phyloP scores from a whole-genome alignment of 37 sponge, comb jelly and placozoan genomes.

The Chondrosia reniformis region DNA sequence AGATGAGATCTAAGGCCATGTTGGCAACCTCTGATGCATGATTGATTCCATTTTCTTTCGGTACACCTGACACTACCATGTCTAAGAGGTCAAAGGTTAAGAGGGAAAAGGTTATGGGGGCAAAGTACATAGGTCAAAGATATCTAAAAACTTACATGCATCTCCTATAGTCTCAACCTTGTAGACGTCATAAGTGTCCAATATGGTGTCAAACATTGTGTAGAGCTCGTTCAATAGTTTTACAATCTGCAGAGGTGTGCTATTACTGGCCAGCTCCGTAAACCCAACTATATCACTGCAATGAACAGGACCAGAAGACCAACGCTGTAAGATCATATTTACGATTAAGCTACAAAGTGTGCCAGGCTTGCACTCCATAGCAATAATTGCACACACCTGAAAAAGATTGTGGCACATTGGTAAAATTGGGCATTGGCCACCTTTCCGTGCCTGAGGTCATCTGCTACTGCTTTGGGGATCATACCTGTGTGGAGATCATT shows the following conservation, averaged over 20 bases:
- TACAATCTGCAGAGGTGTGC: conserved; percentile 85
- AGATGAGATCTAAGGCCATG: conserved; percentile 80
- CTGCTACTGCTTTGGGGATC: conserved; percentile 75
- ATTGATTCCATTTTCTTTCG: conserved; percentile 60
- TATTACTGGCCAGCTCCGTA: conserved; percentile 62
- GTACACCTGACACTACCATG: conserved; percentile 93
- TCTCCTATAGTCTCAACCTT: conserved; percentile 96
- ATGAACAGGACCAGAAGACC: not conserved
- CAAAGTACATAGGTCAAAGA: too few relatives aligned
- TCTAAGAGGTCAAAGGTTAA: conserved; percentile 52
- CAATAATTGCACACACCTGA: conserved; percentile 42
- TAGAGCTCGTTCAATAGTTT: conserved; percentile 83
- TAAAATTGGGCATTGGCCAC: conserved; percentile 46
- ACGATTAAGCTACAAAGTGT: not conserved
- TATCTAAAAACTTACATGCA: conserved; percentile 64
- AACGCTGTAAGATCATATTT: not conserved
- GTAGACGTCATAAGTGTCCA: conserved; percentile 87
- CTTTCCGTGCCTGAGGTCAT: conserved; percentile 83
- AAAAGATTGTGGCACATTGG: conserved; percentile 70
- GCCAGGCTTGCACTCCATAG: not conserved
- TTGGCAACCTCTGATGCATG: conserved; percentile 89
- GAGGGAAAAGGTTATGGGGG: too few relatives aligned
- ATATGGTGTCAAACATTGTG: conserved; percentile 77
- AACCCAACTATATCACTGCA: conserved; percentile 90
- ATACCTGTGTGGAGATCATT: too few relatives aligned